phyloP scores from a whole-genome alignment of 2,888 invertebrate species.

The Drosophila helvetica region DNA sequence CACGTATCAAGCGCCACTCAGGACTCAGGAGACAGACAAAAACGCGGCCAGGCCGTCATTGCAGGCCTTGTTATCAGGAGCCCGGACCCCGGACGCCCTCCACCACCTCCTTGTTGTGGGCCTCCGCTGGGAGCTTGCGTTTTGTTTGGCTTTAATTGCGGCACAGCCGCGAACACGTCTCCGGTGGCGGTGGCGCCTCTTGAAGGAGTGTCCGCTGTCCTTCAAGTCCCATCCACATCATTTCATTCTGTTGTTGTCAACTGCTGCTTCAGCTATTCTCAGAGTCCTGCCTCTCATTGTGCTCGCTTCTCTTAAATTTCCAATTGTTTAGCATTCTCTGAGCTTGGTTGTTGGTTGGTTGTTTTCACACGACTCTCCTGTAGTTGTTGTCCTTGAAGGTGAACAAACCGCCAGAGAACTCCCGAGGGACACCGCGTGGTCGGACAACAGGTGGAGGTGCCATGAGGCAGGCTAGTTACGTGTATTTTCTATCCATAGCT shows the following conservation, averaged over 20 bases:
- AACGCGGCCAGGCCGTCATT: conserved; percentile 12
- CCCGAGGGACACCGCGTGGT: conserved; percentile 11
- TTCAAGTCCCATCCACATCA: conserved; percentile 37
- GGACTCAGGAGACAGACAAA: conserved; percentile 1
- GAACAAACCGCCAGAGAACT: neutral
- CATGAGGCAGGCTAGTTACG: neutral
- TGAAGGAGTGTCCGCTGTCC: conserved; percentile 41
- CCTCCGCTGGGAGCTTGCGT: conserved; percentile 16
- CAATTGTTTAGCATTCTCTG: conserved; percentile 45
- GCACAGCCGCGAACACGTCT: conserved; percentile 27
- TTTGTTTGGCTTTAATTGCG: conserved; percentile 46
- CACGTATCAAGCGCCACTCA: conserved; percentile 37
- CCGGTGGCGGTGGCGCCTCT: conserved; percentile 20
- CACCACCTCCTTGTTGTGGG: neutral
- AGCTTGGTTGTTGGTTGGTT: neutral
- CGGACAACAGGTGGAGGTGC: conserved; percentile 31
- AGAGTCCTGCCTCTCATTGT: conserved; percentile 47
- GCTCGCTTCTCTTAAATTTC: conserved; percentile 43
- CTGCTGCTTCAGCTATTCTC: conserved; percentile 54
- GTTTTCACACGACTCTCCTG: no score
- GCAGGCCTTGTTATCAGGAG: conserved; percentile 31
- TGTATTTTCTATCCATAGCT: no score
- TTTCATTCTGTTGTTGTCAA: conserved; percentile 33
- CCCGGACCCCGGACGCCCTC: neutral
- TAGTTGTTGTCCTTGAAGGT: neutral